phyloP scores from a whole-genome alignment of 2,797 vertebrate genomes.

The Clarias laeviceps region DNA sequence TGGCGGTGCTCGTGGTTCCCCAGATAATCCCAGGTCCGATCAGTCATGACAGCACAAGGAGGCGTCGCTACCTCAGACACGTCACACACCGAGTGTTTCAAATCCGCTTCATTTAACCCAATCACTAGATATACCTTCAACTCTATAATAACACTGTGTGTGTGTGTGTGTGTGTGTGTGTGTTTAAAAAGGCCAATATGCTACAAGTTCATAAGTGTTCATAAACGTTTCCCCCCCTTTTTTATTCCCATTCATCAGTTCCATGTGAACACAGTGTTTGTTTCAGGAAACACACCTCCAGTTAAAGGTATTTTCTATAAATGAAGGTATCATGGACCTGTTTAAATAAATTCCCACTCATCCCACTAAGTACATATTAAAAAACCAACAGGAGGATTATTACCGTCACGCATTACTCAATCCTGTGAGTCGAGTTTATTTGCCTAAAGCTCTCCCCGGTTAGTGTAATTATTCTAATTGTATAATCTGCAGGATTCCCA shows the following conservation, averaged over 20 bases:
- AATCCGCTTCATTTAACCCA: neutral
- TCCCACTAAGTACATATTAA: conserved; percentile 18
- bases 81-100: neutral
- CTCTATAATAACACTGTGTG: neutral
- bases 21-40: neutral
- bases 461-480: conserved; percentile 81
- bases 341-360: conserved; percentile 11
- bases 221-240: neutral
- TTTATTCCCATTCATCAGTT: neutral
- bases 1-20: neutral
- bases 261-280: neutral
- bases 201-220: neutral
- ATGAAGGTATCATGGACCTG: conserved; percentile 13
- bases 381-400: conserved; percentile 7
- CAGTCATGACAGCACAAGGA: neutral
- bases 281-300: neutral
- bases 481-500: conserved; percentile 77
- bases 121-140: neutral
- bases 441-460: conserved; percentile 74
- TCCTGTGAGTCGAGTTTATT: conserved; percentile 9
- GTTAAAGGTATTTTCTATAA: neutral
- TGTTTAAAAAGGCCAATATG: neutral
- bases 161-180: no score
- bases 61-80: neutral
- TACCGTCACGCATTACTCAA: conserved; percentile 4